Evolutionary conservation across 2,888 invertebrate species (phyloP).

Genomic region (Allophyes oxyacanthae): DNA sequence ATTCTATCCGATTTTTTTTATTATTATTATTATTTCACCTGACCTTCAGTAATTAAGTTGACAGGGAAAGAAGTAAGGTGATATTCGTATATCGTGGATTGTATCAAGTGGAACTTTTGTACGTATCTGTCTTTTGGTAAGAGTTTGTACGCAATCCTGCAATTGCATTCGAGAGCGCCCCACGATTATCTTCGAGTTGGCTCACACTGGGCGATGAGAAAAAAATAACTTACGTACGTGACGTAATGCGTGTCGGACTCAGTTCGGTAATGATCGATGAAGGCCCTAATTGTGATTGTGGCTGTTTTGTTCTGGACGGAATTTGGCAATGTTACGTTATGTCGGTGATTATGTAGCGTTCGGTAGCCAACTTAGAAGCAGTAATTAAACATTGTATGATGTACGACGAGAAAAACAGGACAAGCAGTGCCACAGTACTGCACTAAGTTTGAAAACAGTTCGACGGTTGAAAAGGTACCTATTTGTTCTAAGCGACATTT

Average conservation of each 20-base stretch:
- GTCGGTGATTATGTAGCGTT: no score
- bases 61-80: no score
- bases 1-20: no score
- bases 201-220: constrained; percentile 56
- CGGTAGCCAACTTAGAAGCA: no score
- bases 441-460: no score
- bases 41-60: no score
- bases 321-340: constrained; percentile 3
- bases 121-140: neutral
- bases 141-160: constrained; percentile 46
- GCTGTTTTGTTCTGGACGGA: constrained; percentile 2
- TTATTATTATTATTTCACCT: no score
- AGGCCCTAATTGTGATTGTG: constrained; percentile 26
- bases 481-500: no score
- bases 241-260: constrained; percentile 45
- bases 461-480: no score
- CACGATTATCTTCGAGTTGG: constrained; percentile 59
- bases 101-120: constrained; percentile 14
- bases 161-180: constrained; percentile 49
- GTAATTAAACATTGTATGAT: no score
- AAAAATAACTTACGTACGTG: constrained; percentile 50
- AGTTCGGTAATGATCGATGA: constrained; percentile 57
- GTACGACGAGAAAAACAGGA: no score
- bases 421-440: no score
- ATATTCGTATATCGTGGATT: neutral